Conservation (phyloP, 2,888 invertebrate genomes). For the Xylophagus ater region DNA sequence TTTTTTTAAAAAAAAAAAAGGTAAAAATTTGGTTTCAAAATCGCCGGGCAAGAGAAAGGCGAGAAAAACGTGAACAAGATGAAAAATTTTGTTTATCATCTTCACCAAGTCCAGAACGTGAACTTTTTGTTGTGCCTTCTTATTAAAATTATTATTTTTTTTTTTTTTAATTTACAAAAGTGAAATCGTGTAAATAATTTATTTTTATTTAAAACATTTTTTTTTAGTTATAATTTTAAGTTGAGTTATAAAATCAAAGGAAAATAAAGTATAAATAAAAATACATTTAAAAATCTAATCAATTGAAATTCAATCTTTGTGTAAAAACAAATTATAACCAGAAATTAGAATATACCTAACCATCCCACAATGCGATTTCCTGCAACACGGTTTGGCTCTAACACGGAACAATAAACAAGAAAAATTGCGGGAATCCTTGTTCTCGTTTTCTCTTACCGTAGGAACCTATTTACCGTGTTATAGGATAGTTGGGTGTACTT, state of each 20-base stretch:
- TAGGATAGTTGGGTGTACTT: too few relatives aligned
- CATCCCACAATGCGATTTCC: too few relatives aligned
- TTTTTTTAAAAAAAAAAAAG: conserved; percentile 2
- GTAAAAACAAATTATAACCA: too few relatives aligned
- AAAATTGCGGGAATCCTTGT: too few relatives aligned
- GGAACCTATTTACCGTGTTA: too few relatives aligned
- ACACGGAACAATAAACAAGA: too few relatives aligned
- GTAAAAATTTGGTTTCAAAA: conserved; percentile 72
- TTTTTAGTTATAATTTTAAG: background rate
- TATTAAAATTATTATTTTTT: background rate
- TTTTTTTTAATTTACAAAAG: conserved; percentile 1
- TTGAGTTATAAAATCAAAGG: background rate
- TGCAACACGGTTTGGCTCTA: too few relatives aligned
- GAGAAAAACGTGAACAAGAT: conserved; percentile 46
- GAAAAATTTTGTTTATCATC: conserved; percentile 18
- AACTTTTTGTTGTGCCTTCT: conserved; percentile 6
- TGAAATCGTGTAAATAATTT: conserved; percentile 6
- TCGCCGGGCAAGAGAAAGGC: conserved; percentile 60
- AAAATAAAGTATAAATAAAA: too few relatives aligned
- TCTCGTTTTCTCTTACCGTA: too few relatives aligned
- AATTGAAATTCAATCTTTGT: too few relatives aligned
- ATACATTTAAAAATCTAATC: too few relatives aligned
- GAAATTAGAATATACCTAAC: too few relatives aligned
- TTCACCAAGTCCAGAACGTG: conserved; percentile 8
- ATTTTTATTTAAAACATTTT: background rate